Evolutionary conservation across 2,113 vertebrate species (phyloP).

Genomic region (Zosterops hypoxanthus): DNA sequence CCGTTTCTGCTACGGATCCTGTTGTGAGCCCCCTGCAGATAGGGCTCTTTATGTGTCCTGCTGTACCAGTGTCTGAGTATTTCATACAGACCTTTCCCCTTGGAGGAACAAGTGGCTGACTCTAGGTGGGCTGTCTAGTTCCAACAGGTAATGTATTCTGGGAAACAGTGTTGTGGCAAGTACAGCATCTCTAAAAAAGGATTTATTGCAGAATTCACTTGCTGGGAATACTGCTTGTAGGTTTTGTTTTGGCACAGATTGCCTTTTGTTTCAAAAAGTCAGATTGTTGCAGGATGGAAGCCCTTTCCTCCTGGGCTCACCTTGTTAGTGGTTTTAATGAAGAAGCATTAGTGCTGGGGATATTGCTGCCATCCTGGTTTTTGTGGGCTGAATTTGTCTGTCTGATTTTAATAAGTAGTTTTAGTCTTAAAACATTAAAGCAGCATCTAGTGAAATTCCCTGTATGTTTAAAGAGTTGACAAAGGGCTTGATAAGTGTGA

Average conservation of each 20-base stretch:
- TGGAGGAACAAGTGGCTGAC: background rate
- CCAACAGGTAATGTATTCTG: background rate
- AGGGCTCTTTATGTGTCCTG: background rate
- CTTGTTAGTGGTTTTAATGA: background rate
- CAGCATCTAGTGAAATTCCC: background rate
- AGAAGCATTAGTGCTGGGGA: background rate
- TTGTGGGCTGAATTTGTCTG: background rate
- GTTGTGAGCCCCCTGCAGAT: background rate
- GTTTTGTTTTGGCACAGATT: background rate
- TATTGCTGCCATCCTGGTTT: background rate
- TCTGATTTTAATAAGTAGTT: background rate
- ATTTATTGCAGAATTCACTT: background rate
- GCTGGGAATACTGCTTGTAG: background rate
- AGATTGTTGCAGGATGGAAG: background rate
- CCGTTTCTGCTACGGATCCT: background rate
- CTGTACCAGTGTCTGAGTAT: rapidly evolving
- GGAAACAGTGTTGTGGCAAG: background rate
- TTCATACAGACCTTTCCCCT: background rate
- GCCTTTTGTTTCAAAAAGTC: background rate
- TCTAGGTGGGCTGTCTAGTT: background rate
- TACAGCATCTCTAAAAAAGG: background rate
- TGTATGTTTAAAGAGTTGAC: background rate
- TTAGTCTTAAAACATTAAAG: background rate
- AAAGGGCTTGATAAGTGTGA: background rate
- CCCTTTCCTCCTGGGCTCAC: background rate